Percentiles rank a stretch among this genome's conserved stretches.
These are phyloP conservation scores for Apeltes quadracus DNA, from an alignment of 2,113 vertebrate genomes.

Conservation along the genomic window DNA sequence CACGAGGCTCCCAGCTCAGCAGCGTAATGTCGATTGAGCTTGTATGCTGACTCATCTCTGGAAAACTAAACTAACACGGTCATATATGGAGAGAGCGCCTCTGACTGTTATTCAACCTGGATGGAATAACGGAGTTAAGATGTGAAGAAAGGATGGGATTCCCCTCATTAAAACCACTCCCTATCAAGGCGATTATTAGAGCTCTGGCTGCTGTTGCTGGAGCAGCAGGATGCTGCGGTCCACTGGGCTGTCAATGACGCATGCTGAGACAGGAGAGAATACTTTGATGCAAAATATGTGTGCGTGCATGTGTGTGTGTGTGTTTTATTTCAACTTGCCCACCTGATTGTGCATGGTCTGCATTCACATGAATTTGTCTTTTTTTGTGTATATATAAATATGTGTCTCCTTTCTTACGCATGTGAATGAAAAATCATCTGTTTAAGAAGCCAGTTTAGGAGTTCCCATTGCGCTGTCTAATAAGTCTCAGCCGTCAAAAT, in stretches of 20 bases:
- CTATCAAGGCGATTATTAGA: slow-evolving; percentile 67
- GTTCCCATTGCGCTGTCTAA: slow-evolving; percentile 56
- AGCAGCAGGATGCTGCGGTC: slow-evolving; percentile 62
- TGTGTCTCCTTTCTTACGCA: slow-evolving; percentile 20
- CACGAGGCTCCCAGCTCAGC: slow-evolving; percentile 31
- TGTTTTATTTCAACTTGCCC: slow-evolving; percentile 27
- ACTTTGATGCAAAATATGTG: slow-evolving; percentile 42
- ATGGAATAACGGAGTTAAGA: slow-evolving; percentile 42
- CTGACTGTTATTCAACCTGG: slow-evolving; percentile 40
- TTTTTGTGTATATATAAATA: slow-evolving; percentile 9
- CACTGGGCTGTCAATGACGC: slow-evolving; percentile 64
- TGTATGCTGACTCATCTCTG: slow-evolving; percentile 33
- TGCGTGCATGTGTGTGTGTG: slow-evolving; percentile 29
- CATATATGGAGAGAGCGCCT: slow-evolving; percentile 22
- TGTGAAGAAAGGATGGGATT: slow-evolving; percentile 54
- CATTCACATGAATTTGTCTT: slow-evolving; percentile 32
- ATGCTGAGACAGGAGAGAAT: slow-evolving; percentile 49
- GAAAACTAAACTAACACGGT: slow-evolving; percentile 26
- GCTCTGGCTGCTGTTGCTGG: slow-evolving; percentile 59
- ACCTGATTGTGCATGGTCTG: slow-evolving; percentile 12
- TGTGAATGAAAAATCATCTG: slow-evolving; percentile 46
- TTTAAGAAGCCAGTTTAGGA: slow-evolving; percentile 54
- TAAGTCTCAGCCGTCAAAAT: slow-evolving; percentile 67
- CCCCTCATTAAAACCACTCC: slow-evolving; percentile 66
- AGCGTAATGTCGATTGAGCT: slow-evolving; percentile 35